Conservation (phyloP, 2,797 vertebrate genomes). For the Amblyraja radiata region DNA sequence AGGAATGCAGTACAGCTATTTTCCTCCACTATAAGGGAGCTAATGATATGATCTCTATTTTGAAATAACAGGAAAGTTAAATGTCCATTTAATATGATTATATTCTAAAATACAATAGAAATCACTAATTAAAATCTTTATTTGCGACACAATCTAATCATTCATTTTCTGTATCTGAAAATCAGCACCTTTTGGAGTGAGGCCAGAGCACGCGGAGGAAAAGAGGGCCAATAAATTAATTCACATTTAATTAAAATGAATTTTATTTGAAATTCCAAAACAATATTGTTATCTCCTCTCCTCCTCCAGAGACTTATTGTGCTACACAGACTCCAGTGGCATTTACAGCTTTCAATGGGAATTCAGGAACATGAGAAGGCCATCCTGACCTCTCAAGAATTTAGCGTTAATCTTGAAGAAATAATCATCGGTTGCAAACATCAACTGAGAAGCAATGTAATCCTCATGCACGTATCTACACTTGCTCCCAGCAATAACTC, state of each 20-base stretch:
- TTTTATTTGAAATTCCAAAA: background rate
- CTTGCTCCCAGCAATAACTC: background rate
- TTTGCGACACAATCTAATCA: background rate
- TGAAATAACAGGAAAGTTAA: constrained; percentile 1
- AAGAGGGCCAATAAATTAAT: constrained; percentile 20
- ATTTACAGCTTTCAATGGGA: background rate
- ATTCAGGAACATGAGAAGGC: background rate
- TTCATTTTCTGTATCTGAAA: background rate
- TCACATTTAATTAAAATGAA: background rate
- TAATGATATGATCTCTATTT: background rate
- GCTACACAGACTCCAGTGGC: background rate
- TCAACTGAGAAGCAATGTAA: no score
- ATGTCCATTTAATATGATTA: background rate
- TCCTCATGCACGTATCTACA: background rate
- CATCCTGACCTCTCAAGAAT: background rate
- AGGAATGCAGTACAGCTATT: background rate
- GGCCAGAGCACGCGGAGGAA: background rate
- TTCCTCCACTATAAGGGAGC: background rate
- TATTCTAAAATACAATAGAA: background rate
- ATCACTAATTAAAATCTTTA: background rate
- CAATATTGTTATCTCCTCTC: background rate
- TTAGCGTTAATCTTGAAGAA: background rate
- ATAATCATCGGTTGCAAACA: background rate
- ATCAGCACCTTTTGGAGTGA: background rate
- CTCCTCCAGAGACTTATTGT: no score